Base-by-base conservation (phyloP, 2,797 vertebrate genomes). In the Chanos chanos region DNA sequence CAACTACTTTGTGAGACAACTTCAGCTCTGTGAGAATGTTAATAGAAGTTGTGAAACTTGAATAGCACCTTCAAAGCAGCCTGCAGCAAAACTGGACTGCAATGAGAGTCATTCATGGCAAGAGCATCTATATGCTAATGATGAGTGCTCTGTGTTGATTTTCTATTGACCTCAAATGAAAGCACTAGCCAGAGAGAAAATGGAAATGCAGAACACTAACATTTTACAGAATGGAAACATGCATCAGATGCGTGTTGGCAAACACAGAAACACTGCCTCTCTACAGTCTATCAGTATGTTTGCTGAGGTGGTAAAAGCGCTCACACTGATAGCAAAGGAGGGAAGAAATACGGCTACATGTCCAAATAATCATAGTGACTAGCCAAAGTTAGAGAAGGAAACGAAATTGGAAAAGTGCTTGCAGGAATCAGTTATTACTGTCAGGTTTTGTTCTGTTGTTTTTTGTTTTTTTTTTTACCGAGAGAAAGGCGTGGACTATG, bases 401-500 rank as follows among this genome's bases (percentile, higher is more conserved):
- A 41, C 2, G 13, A 15, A n/a, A 30, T 16, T 8, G 43, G 19
- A 50, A 10, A n/a, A 13, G 13, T 55, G 28, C 27, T 6, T 27
- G 18, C 21, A 9, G 2, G 18, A 2, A n/a, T n/a, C n/a, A n/a
- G n/a, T n/a, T n/a, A n/a, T n/a, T n/a, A n/a, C n/a, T n/a, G n/a
- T n/a, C n/a, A n/a, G n/a, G n/a, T n/a, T n/a, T n/a, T n/a, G n/a
- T n/a, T n/a, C n/a, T n/a, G n/a, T n/a, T n/a, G n/a, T n/a, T n/a
- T n/a, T n/a, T n/a, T n/a, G n/a, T n/a, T n/a, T n/a, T n/a, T n/a
- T 2, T 39, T 18, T 88, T 86, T 87, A 99, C 96, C 75, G 96
- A 99, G 67, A 99, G 91, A 83, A 99, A 99, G 78, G 96, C 96
- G 6, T 99, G 96, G 55, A 99, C 96, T 5, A 99, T 95, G 86